Percentiles rank a stretch among this genome's conserved stretches.
Evolutionary conservation across 2,113 vertebrate genomes (phyloP).

Genomic region (Ceratotherium simum): DNA sequence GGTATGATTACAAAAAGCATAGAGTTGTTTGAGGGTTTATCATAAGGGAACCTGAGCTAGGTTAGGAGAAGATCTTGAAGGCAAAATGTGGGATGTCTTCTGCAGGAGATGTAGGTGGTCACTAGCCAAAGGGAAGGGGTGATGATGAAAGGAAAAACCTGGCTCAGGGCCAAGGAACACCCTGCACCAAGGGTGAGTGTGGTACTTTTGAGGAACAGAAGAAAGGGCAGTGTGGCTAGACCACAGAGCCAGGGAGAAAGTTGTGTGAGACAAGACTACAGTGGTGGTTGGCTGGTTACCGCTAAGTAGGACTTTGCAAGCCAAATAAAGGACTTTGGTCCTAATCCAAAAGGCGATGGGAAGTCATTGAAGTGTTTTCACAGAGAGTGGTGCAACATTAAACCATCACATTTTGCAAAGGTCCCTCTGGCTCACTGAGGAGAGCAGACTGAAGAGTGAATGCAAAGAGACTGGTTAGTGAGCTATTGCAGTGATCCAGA

Average conservation of each 20-base stretch:
- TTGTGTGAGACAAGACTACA: not conserved
- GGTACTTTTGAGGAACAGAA: not conserved
- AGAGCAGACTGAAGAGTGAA: not conserved
- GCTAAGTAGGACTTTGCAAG: not conserved
- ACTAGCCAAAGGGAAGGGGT: not conserved
- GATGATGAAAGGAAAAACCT: not conserved
- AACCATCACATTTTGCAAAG: not conserved
- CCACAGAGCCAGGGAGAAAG: not conserved
- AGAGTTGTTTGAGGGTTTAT: not conserved
- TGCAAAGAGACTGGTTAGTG: not conserved
- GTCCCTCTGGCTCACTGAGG: not conserved
- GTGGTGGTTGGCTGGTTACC: not conserved
- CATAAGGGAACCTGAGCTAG: not conserved
- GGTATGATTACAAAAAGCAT: not conserved
- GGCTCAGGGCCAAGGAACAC: not conserved
- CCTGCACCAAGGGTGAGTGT: accelerated
- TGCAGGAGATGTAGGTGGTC: not conserved
- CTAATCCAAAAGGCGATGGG: not conserved
- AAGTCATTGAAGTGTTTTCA: not conserved
- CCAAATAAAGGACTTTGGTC: not conserved
- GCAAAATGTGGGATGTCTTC: not conserved
- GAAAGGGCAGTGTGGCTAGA: not conserved
- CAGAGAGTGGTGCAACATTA: not conserved
- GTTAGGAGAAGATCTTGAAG: not conserved
- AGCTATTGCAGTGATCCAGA: not conserved